Evolutionary conservation across 2,888 invertebrate species (phyloP).

Genomic region (Sinopyrophorus schimmeli): DNA sequence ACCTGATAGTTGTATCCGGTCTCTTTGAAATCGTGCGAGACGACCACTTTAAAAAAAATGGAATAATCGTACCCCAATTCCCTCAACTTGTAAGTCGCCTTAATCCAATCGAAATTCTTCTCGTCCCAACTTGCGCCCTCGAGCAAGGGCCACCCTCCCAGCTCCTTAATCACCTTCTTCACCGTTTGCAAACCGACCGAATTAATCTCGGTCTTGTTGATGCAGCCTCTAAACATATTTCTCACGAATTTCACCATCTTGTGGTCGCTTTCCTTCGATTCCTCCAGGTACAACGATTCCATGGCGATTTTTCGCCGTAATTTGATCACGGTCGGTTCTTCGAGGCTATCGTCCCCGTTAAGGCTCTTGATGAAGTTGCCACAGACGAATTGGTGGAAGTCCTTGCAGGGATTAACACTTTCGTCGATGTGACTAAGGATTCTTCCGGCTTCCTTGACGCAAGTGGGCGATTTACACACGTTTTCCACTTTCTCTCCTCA

Average conservation of each 20-base stretch:
- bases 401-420: constrained; percentile 71
- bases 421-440: constrained; percentile 69
- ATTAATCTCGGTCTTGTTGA: constrained; percentile 33
- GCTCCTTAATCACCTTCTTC: constrained; percentile 34
- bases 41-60: constrained; percentile 42
- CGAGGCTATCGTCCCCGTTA: neutral
- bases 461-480: constrained; percentile 47
- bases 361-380: constrained; percentile 5
- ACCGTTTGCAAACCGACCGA: constrained; percentile 19
- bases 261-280: neutral
- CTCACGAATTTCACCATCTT: constrained; percentile 7
- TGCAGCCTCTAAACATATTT: constrained; percentile 37
- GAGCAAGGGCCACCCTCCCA: constrained; percentile 46
- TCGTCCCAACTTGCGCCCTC: constrained; percentile 38
- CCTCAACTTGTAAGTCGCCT: constrained; percentile 39
- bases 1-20: too few relatives aligned
- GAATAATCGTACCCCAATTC: constrained; percentile 39
- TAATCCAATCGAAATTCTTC: constrained; percentile 40
- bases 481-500: neutral
- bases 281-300: neutral
- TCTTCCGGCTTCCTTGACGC: constrained; percentile 74
- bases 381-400: constrained; percentile 61
- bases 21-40: constrained; percentile 9
- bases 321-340: neutral
- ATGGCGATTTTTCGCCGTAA: neutral